phyloP scores from a whole-genome alignment of 2,888 invertebrate genomes.

The Pristionchus mayeri region DNA sequence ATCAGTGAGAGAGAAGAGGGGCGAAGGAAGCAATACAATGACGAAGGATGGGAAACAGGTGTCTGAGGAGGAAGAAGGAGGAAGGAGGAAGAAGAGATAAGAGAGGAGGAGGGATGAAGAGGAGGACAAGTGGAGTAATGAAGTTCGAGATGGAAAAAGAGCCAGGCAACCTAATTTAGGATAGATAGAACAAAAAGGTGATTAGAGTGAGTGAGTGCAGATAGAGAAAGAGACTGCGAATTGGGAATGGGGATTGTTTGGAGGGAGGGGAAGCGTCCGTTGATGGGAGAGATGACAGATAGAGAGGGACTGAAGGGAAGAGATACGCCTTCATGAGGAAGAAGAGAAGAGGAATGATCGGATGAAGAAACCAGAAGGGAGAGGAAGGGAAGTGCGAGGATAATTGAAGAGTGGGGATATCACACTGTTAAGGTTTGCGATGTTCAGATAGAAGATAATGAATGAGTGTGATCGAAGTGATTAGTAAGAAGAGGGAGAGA shows the following conservation, averaged over 20 bases:
- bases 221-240: neutral
- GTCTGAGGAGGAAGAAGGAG: slow-evolving; percentile 5
- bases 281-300: slow-evolving; percentile 30
- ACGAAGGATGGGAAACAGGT: slow-evolving; percentile 40
- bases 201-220: neutral
- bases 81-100: neutral
- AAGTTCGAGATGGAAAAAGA: slow-evolving; percentile 11
- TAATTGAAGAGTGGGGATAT: neutral
- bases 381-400: neutral
- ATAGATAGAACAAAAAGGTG: neutral
- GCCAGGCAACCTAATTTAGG: neutral
- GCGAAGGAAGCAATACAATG: neutral
- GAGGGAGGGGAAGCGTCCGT: neutral
- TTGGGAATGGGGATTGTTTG: no score
- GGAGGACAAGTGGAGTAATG: slow-evolving; percentile 21
- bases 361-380: neutral
- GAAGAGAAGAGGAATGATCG: neutral
- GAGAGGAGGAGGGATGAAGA: neutral
- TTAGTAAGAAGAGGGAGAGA: no score
- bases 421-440: neutral
- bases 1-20: neutral
- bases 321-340: neutral
- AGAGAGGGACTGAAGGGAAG: slow-evolving; percentile 18
- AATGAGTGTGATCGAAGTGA: no score
- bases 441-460: neutral